A percentile compares a stretch with the other conserved stretches of the same genome.
These are phyloP conservation scores for Eidolon helvum DNA, from an alignment of 2,113 vertebrate genomes.

Conservation along the genomic window DNA sequence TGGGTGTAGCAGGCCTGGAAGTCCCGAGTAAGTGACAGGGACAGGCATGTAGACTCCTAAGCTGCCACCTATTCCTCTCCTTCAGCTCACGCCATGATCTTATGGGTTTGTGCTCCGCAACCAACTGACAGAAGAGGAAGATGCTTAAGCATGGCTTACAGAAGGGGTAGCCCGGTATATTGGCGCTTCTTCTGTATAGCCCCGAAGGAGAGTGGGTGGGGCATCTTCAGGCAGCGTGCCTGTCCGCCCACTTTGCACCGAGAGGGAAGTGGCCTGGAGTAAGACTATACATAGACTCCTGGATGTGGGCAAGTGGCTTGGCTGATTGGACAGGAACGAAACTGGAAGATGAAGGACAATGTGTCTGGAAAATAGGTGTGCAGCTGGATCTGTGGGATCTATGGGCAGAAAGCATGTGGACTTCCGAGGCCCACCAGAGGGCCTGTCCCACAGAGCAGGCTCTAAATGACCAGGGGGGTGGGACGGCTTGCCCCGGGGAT, in stretches of 20 bases:
- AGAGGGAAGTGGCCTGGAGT: background rate
- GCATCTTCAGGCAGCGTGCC: background rate
- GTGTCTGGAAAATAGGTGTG: background rate
- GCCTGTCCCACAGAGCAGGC: background rate
- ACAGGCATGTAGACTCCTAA: rapidly evolving
- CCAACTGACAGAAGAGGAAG: no score
- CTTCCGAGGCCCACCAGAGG: background rate
- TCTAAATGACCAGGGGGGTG: background rate
- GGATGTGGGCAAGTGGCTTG: rapidly evolving
- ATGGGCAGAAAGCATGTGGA: background rate
- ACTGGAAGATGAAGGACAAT: background rate
- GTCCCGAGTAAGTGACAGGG: background rate
- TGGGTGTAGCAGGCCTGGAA: background rate
- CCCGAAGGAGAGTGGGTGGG: background rate
- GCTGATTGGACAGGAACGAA: background rate
- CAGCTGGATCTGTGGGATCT: background rate
- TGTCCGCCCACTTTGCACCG: rapidly evolving
- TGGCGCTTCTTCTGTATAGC: background rate
- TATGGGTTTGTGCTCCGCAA: background rate
- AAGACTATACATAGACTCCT: rapidly evolving
- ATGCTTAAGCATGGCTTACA: background rate
- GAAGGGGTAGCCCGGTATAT: no score
- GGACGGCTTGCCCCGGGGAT: background rate
- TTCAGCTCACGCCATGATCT: background rate
- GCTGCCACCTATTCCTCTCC: background rate